These are phyloP conservation scores for Oenanthe melanoleuca DNA, from an alignment of 2,113 vertebrate species.

Conservation along the genomic window DNA sequence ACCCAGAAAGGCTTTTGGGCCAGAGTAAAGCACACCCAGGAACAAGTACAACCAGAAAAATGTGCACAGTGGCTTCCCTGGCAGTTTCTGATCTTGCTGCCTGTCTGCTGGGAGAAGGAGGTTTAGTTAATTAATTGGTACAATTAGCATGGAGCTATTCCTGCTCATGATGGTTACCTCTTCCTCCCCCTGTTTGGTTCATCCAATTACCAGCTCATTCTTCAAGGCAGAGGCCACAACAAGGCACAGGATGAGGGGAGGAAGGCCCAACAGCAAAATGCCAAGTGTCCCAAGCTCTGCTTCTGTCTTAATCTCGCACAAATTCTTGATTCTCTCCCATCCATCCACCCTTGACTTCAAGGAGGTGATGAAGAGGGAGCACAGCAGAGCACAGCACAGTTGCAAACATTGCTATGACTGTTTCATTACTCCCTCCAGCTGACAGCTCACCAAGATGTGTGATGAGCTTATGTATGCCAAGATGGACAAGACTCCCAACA, in stretches of 20 bases:
- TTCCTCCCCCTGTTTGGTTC: neutral
- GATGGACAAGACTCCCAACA: neutral
- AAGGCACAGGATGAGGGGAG: neutral
- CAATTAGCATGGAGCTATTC: slow-evolving; percentile 32
- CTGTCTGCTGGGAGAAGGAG: neutral
- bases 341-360: neutral
- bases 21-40: neutral
- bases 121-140: slow-evolving; percentile 51
- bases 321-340: neutral
- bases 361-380: neutral
- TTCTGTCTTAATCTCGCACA: neutral
- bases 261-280: neutral
- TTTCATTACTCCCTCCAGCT: neutral
- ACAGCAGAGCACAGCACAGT: neutral
- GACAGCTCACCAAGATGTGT: neutral
- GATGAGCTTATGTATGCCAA: neutral
- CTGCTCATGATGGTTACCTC: neutral
- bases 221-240: neutral
- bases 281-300: neutral
- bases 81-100: slow-evolving; percentile 4
- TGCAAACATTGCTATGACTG: neutral
- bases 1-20: neutral
- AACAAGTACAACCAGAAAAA: slow-evolving; percentile 7
- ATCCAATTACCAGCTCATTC: neutral
- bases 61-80: neutral